Evolutionary conservation across 2,888 invertebrate genomes (phyloP), one percentile per base, ranked within the genome.

Genomic region (Metacarcinus magister): DNA sequence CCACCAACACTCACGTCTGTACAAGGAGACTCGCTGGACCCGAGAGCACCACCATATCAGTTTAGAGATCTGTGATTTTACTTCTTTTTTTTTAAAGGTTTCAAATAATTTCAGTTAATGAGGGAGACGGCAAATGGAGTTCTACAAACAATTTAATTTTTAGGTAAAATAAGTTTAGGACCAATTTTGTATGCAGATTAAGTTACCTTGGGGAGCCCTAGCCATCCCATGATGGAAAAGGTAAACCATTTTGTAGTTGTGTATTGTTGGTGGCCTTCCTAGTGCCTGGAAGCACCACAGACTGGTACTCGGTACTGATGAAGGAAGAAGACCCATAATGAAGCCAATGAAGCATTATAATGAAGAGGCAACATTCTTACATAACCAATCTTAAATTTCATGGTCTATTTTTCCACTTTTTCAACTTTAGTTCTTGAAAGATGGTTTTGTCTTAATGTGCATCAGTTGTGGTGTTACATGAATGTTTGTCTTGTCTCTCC

Each of bases 401-500:
- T 16, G 87, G 87, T 87, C 87, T 10, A 4, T 67, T 87, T 39
- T 87, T 87, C 87, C 39, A 87, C 39, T 82, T 82, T 90, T 19
- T 16, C 10, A 46, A 39, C 60, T 28, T 60, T 32, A 19, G 16
- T n/a, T 67, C 60, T 93, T 67, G 28, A 60, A 60, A 28, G 46
- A 93, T 87, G 87, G 32, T 95, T 87, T 95, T 95, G 93, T 90
- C 46, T 93, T 48, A 39, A 67, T 93, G 54, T 94, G 44, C 95
- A 44, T 96, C 67, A 32, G 92, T 92, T 94, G 87, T 93, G 96
- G 95, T 96, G 96, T 96, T 95, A 96, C 95, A 87, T 95, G 60
- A 95, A 92, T 96, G 96, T 96, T 92, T 96, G 93, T 96, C 96
- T 96, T 96, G 95, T 96, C 93, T 96, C 96, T 96, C 91, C 96